Base-by-base conservation (phyloP, 2,113 vertebrate genomes). In the Circaetus gallicus region DNA sequence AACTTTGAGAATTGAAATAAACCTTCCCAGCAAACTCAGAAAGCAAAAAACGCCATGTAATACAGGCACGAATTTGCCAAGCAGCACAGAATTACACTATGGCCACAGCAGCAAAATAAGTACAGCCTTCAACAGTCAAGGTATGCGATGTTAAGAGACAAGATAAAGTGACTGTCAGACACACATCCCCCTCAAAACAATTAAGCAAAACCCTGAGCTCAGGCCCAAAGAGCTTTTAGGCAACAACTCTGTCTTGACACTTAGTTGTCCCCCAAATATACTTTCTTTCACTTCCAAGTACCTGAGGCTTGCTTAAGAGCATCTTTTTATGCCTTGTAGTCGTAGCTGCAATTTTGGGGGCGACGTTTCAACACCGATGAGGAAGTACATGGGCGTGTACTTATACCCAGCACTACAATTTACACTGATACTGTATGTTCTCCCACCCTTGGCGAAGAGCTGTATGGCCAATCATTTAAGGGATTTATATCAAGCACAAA, bases 151-250 rank as follows among this genome's bases (percentile, higher is more conserved):
- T 11, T 2, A 15, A 53, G 40, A 40, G 49, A n/a, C n/a, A 10
- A 16, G 20, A 34, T 2, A 4, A 4, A 40, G 22, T 11, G 11
- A 28, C 61, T 2, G 14, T 4, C 66, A 8, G 38, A 6, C 20
- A 16, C 52, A 3, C 24, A 6, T 1, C 4, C 0, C 16, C 59
- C 29, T 15, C 6, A 24, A 42, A 62, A 72, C n/a, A 56, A 42
- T 3, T 3, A 10, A 36, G 20, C 15, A 45, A 15, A 73, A 45
- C 2, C 2, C 5, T 0, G 0, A 45, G 10, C 0, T 7, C 17
- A 78, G 29, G 26, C 21, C 34, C 13, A 5, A 13, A 36, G 14
- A 47, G 16, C 3, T 65, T 36, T 32, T 0, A 53, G 38, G 36
- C 17, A 50, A 10, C 8, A 24, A 38, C 15, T 8, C 11, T 7